Base-by-base conservation (phyloP, 2,888 invertebrate genomes). In the Eupithecia vulgata region DNA sequence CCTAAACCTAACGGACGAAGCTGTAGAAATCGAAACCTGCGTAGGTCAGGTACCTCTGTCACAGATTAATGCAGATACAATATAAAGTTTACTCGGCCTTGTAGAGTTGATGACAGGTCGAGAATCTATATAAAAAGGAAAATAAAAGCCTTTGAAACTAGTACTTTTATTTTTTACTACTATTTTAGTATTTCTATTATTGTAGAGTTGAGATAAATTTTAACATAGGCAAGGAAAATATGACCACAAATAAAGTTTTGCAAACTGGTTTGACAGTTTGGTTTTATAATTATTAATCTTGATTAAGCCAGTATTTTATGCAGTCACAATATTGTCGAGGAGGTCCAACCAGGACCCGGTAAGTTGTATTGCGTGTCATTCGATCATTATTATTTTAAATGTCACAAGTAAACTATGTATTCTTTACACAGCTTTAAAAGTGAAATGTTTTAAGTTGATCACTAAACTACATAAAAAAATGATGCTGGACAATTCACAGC, bases 21-120 rank as follows among this genome's bases (percentile, higher is more conserved):
- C 71, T 57, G 81, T 85, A 86, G 88, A 87, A 87, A 88, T 84
- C 81, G 86, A 88, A 88, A 88, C 77, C 76, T 1, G 65, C 85
- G 80, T 80, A 84, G 87, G 87, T 85, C 87, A 84, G 81, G 79
- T 74, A 81, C 79, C 68, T 61, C 61, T 30, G 37, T 12, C 64
- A 37, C 35, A 64, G 35, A 17, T 17, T 21, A 37, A 35, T 10
- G 37, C 37, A 34, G 34, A 64, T n/a, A 4, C n/a, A 52, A 21
- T 21, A 21, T 10, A 10, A n/a, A 10, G 21, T 48, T 8, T 3
- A 52, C 48, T 21, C 17, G 6, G 45, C 17, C 5, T 45, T 45
- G 45, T 15, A 13, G 5, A 42, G 42, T 42, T 42, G 15, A 42
- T 42, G 15, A 42, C 15, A 15, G 12, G 15, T 15, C n/a, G n/a